Evolutionary conservation across 92 coral and sea anemone genomes (phyloP), one percentile per base, ranked within the genome.

Genomic region (Hydrozoanthus gracilis): DNA sequence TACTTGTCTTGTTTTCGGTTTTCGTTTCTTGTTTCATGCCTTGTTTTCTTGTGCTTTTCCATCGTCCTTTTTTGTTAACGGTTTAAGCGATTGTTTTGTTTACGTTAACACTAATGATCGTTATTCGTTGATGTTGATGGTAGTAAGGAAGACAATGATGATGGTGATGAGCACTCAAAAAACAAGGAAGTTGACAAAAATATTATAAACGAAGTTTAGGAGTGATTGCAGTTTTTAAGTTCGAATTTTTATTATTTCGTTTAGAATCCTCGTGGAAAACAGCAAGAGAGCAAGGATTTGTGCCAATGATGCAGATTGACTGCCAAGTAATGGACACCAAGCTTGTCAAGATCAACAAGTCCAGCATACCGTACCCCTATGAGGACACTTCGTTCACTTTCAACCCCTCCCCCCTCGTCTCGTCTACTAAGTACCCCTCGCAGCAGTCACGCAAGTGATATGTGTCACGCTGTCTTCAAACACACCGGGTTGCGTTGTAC

Each of bases 261-360:
- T 69, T 51, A 96, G 98, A 82, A 70, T 89, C 92, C 58, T 92
- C 89, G 70, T 88, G 90, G 90, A 91, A 84, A 73, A 83, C 89
- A 74, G 91, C 93, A 47, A 87, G 73, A 75, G 93, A 91, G 60
- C 86, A 90, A 58, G 98, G 92, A 47, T 88, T 83, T 74, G 87
- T 97, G 18, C 92, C 98, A 9, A 97, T 97, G 99, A 92, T 97
- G 82, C 96, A 93, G 51, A 95, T 97, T 77, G 99, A 97, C 88
- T 97, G 99, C 52, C 96, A 95, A 79, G 93, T 97, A 13, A 90
- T 89, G 90, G 94, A 97, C 85, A 95, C 98, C 12, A 97, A 95
- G 69, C 86, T 91, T 72, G 88, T 97, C 14, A 88, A 92, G 48
- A 87, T 97, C 79, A 97, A 95, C 90, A 97, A 89, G 78, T 95